Evolutionary conservation across 2,888 invertebrate genomes (phyloP).

Genomic region (Nymphalis polychloros): DNA sequence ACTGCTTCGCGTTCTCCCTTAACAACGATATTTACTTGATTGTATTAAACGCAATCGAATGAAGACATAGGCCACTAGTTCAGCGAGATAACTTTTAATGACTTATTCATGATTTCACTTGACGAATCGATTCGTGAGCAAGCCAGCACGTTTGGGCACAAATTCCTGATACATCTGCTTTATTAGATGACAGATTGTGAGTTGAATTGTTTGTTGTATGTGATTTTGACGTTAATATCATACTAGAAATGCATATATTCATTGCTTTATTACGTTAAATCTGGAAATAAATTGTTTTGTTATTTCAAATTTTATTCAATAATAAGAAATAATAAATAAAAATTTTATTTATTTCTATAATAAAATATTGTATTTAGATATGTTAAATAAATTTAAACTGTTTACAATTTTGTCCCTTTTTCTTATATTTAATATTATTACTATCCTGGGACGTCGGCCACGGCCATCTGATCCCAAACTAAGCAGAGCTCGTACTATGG

Average conservation of each 20-base stretch:
- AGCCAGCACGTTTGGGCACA: slow-evolving; percentile 45
- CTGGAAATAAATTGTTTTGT: background rate
- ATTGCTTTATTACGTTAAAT: background rate
- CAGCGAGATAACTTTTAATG: slow-evolving; percentile 64
- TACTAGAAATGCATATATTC: background rate
- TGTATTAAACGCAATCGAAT: slow-evolving; percentile 42
- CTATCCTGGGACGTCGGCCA: too few species aligned
- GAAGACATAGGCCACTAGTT: slow-evolving; percentile 62
- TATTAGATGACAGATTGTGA: slow-evolving; percentile 12
- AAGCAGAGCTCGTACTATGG: too few species aligned
- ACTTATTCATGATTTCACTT: slow-evolving; percentile 60
- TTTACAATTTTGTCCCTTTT: too few species aligned
- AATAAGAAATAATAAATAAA: too few species aligned
- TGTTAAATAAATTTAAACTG: too few species aligned
- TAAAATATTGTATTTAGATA: too few species aligned
- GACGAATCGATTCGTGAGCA: slow-evolving; percentile 47
- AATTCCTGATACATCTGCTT: slow-evolving; percentile 28
- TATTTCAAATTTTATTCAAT: background rate
- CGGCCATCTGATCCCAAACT: too few species aligned
- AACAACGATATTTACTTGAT: slow-evolving; percentile 9
- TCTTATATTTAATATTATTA: too few species aligned
- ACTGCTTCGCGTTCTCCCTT: background rate
- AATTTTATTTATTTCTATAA: too few species aligned
- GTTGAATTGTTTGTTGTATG: slow-evolving; percentile 1
- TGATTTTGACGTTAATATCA: slow-evolving; percentile 14